These are phyloP conservation scores for Actenoides lindsayi DNA, from an alignment of 2,113 vertebrate species.

Conservation along the genomic window DNA sequence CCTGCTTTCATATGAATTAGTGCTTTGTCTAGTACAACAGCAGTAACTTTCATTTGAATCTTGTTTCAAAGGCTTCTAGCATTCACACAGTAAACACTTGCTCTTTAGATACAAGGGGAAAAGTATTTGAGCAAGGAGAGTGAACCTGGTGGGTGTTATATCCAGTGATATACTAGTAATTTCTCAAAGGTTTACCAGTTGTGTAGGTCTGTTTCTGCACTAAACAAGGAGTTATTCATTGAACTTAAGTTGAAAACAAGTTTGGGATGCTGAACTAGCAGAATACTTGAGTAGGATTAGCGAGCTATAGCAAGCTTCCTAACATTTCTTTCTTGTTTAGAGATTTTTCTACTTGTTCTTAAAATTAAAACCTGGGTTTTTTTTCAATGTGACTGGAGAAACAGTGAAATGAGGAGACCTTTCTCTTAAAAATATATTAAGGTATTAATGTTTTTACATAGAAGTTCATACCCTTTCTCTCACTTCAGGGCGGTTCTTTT, in stretches of 20 bases:
- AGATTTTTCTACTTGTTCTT: constrained; percentile 23
- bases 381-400: neutral
- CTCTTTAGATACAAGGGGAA: neutral
- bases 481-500: neutral
- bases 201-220: neutral
- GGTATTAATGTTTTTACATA: neutral
- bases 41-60: constrained; percentile 7
- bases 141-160: neutral
- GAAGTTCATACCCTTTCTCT: neutral
- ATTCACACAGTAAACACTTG: neutral
- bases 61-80: neutral
- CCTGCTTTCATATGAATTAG: neutral
- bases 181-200: neutral
- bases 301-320: constrained; percentile 1
- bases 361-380: constrained; percentile 1
- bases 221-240: neutral
- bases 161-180: neutral
- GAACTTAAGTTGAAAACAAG: neutral
- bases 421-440: neutral
- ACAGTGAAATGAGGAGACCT: neutral
- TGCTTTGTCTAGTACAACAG: constrained; percentile 1
- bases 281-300: constrained; percentile 13
- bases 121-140: neutral
- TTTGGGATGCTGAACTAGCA: constrained; percentile 16
- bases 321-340: neutral